Conservation (phyloP, 2,113 vertebrate genomes). For the Struthio camelus region DNA sequence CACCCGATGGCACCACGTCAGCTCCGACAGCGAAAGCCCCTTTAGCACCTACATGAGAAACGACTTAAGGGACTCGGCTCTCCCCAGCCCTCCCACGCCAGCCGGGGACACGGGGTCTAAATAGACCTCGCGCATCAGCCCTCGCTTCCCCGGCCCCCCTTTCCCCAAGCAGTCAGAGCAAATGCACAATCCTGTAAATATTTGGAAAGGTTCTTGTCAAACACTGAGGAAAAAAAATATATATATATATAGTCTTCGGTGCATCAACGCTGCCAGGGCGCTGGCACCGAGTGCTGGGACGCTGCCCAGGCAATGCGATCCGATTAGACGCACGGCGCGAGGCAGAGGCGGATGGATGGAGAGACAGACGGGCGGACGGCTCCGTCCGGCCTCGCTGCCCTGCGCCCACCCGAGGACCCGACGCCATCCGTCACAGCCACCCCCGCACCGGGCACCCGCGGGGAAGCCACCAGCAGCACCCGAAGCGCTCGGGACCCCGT, state of each 20-base stretch:
- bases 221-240: not conserved
- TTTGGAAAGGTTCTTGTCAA: not conserved
- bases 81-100: too few relatives aligned
- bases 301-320: not conserved
- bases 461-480: too few relatives aligned
- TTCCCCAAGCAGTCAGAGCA: not conserved
- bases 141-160: not conserved
- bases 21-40: rapidly evolving
- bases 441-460: too few relatives aligned
- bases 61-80: not conserved
- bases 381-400: too few relatives aligned
- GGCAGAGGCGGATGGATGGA: not conserved
- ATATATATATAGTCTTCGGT: not conserved
- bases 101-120: too few relatives aligned
- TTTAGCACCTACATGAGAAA: rapidly evolving
- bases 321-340: not conserved
- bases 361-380: not conserved
- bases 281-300: not conserved
- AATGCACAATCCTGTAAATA: not conserved
- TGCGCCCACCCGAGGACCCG: too few relatives aligned
- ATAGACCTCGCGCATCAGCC: too few relatives aligned
- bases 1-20: rapidly evolving
- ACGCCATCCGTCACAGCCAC: too few relatives aligned
- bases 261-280: not conserved
- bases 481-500: too few relatives aligned